Base-by-base conservation (phyloP, 2,888 invertebrate genomes). In the Saturnia japonica region DNA sequence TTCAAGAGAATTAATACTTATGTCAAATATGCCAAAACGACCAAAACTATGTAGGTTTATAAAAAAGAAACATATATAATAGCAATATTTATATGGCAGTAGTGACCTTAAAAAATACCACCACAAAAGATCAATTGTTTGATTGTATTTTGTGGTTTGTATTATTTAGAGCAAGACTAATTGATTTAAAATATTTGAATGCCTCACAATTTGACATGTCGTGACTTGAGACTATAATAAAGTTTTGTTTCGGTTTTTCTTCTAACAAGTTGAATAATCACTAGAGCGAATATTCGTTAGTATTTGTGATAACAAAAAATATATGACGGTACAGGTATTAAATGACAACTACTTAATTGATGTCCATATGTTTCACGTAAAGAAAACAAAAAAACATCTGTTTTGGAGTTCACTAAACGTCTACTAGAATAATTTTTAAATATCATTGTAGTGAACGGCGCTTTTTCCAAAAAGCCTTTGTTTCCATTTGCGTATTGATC, bases 51-150 rank as follows among this genome's bases (percentile, higher is more conserved):
- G n/a, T 43, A 43, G 43, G 43, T 34, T 34, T 25, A 28, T 34
- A 34, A 62, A 62, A 34, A 62, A n/a, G n/a, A 64, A 28, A 62
- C 14, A 16, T 19, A 1, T 64, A 64, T 12, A 40, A 40, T 25
- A 57, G 47, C 57, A 57, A 25, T 9, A 57, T 0, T 1, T 25
- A 51, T 51, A 51, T 28, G 57, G 57, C 25, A 25, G 25, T 25
- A 6, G 40, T 40, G 4, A 64, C n/a, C n/a, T 64, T 40, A 16
- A 64, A 16, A 64, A n/a, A n/a, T 2, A 64, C 57, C 28, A 64
- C 19, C 40, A n/a, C 14, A 64, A n/a, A 64, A 64, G 8, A 64
- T n/a, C 64, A 64, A 64, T 40, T 40, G 34, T 64, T 64, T n/a
- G 19, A 19, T 64, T n/a, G 34, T 40, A 64, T 19, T 40, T 14